These are phyloP conservation scores for Anoplopoma fimbria DNA, from an alignment of 2,113 vertebrate species.

Conservation along the genomic window DNA sequence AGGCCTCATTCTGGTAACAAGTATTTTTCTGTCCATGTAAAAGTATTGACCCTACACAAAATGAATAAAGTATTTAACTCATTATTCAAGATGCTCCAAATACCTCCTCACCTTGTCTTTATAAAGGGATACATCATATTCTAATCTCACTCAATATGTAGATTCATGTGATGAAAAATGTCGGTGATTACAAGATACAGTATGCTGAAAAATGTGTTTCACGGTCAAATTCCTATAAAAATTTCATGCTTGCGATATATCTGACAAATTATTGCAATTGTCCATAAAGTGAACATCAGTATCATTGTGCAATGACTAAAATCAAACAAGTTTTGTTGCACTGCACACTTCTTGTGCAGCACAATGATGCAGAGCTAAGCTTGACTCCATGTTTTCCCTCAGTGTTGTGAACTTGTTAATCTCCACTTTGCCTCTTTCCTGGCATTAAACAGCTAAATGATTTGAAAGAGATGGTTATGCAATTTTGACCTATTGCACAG, in stretches of 20 bases:
- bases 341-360: background rate
- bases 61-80: conserved; percentile 20
- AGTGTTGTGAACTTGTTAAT: conserved; percentile 29
- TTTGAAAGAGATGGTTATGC: conserved; percentile 57
- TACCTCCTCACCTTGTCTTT: conserved; percentile 26
- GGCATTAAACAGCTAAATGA: conserved; percentile 36
- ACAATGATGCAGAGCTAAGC: background rate
- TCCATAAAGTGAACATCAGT: conserved; percentile 8
- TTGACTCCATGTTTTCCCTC: conserved; percentile 21
- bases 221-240: conserved; percentile 42
- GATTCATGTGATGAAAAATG: conserved; percentile 29
- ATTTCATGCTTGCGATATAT: conserved; percentile 11
- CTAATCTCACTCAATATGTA: conserved; percentile 13
- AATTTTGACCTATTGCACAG: conserved; percentile 50
- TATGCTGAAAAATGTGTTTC: conserved; percentile 5
- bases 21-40: background rate
- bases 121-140: conserved; percentile 33
- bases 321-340: conserved; percentile 17
- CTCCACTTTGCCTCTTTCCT: conserved; percentile 18
- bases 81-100: conserved; percentile 33
- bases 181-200: conserved; percentile 19
- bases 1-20: background rate
- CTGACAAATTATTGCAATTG: conserved; percentile 28
- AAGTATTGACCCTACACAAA: background rate
- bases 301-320: background rate